These are phyloP conservation scores for Acanthochromis polyacanthus DNA, from an alignment of 2,113 vertebrate species.

Conservation along the genomic window DNA sequence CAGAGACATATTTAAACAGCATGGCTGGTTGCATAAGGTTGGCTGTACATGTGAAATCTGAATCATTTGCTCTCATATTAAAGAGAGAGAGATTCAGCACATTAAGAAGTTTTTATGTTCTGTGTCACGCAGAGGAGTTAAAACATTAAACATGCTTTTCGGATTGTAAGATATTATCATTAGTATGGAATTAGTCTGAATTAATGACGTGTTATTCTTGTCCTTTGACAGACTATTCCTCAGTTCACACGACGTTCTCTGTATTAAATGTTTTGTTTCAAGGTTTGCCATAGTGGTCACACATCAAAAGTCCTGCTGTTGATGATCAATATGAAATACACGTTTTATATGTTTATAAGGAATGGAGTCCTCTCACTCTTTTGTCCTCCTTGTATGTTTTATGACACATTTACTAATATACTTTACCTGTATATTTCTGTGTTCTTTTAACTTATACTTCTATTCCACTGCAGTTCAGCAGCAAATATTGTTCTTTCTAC, in stretches of 20 bases:
- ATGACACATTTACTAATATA: neutral
- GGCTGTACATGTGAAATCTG: neutral
- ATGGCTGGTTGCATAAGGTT: conserved; percentile 21
- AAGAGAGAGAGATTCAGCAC: neutral
- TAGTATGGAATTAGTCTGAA: neutral
- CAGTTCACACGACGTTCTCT: conserved; percentile 1
- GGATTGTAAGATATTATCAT: neutral
- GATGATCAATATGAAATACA: neutral
- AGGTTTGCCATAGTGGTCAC: neutral
- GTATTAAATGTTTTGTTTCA: neutral
- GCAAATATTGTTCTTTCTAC: no score
- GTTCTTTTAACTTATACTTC: no score
- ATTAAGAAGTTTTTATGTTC: conserved; percentile 2
- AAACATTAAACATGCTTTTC: neutral
- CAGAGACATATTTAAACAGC: conserved; percentile 17
- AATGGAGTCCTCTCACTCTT: neutral
- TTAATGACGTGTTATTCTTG: conserved; percentile 2
- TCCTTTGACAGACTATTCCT: conserved; percentile 12
- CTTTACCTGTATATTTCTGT: no score
- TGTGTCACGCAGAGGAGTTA: conserved; percentile 11
- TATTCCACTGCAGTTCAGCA: no score
- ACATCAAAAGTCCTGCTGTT: neutral
- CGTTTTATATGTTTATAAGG: neutral
- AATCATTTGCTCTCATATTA: neutral
- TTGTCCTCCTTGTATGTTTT: neutral